Conservation (phyloP, 2,113 vertebrate genomes). For the Hassar affinis region DNA sequence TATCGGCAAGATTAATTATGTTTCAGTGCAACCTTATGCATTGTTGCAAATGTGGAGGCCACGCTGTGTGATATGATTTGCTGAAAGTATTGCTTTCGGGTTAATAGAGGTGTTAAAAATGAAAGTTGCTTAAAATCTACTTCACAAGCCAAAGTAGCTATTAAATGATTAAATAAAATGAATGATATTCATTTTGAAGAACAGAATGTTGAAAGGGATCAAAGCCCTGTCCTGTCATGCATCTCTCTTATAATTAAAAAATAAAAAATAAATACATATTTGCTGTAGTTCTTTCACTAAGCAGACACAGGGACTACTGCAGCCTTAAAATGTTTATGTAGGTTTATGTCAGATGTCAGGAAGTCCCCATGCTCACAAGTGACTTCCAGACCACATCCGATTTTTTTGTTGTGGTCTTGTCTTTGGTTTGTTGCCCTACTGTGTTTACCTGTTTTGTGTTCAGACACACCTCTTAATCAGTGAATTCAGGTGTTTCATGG, state of each 20-base stretch:
- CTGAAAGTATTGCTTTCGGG: neutral
- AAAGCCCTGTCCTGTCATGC: neutral
- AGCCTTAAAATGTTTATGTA: no score
- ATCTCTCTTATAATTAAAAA: no score
- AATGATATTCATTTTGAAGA: neutral
- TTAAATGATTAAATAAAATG: neutral
- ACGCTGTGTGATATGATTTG: neutral
- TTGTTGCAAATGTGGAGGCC: neutral
- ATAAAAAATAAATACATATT: no score
- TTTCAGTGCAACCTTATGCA: no score
- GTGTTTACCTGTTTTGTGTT: no score
- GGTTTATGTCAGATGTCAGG: no score
- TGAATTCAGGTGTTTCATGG: no score
- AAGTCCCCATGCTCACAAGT: no score
- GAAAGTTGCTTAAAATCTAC: neutral
- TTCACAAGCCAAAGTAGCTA: neutral
- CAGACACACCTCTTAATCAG: no score
- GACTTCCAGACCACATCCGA: no score
- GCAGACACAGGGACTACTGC: neutral
- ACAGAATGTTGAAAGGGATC: neutral
- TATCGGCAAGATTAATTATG: neutral
- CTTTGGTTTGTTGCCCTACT: no score
- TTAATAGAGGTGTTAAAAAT: neutral
- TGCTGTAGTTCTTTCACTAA: neutral
- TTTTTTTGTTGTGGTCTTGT: no score